Evolutionary conservation across 2,888 invertebrate genomes (phyloP), one percentile per base, ranked within the genome.

Genomic region (Stenchaetothrips biformis): DNA sequence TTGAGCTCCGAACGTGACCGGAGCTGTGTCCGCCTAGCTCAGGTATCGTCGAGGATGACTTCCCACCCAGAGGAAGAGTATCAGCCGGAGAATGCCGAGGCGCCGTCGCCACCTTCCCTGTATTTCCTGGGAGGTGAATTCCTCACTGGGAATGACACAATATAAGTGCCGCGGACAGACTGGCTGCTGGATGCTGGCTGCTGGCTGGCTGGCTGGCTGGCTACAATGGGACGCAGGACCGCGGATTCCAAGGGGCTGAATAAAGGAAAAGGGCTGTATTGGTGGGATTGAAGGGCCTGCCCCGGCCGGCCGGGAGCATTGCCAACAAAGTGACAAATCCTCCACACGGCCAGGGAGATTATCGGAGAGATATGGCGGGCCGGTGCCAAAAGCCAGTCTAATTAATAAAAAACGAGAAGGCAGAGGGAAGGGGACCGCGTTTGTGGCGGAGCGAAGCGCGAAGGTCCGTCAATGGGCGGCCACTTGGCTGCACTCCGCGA

Each of bases 271-370:
- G 59, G 9, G 59, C 16, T 16, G 59, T 59, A 59, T 59, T 18
- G 59, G 59, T 18, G 18, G 13, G 59, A 59, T 59, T 59, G 59
- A 59, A 59, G 59, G 59, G 18, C 59, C 59, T 0, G 59, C 8
- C 8, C 16, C 0, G 59, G 59, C 53, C 8, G 8, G 49, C n/a
- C 67, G 21, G 67, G 67, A 74, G 67, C 67, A 25, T 8, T 74
- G 67, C 67, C 67, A 74, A 74, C 67, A 74, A 74, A 74, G 25
- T 74, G 67, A 74, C 67, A 74, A 74, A 74, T 74, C 67, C 59
- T 18, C 67, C 67, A 25, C 80, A 78, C 78, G 80, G 80, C 81
- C 77, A 79, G 79, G 25, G 7, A 74, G 8, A 74, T 74, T 74
- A 74, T 74, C 21, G 25, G 25, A 74, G 25, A 74, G 67, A 74